These are phyloP conservation scores for Amblyjoppa fuscipennis DNA, from an alignment of 2,888 invertebrate species.

Conservation along the genomic window DNA sequence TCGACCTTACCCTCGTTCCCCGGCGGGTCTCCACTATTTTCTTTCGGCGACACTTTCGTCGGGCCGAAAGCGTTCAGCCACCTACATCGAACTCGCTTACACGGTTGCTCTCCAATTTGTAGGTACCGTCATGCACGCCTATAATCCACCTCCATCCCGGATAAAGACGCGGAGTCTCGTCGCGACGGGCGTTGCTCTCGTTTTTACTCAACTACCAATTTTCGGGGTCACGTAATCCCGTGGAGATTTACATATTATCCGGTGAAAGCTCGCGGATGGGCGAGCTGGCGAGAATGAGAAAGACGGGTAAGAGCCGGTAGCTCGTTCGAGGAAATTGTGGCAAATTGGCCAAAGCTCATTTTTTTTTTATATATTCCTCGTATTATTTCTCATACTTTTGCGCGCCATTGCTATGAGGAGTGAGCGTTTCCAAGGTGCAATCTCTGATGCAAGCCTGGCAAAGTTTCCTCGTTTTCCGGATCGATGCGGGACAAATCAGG, in stretches of 20 bases:
- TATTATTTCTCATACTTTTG: slow-evolving; percentile 8
- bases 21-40: slow-evolving; percentile 43
- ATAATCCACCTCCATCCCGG: slow-evolving; percentile 15
- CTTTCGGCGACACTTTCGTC: slow-evolving; percentile 41
- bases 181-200: slow-evolving; percentile 24
- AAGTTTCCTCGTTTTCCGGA: too few relatives aligned
- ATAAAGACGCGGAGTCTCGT: slow-evolving; percentile 21
- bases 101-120: background rate
- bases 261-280: slow-evolving; percentile 28
- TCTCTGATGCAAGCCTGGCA: too few relatives aligned
- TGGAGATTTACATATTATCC: slow-evolving; percentile 79
- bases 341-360: slow-evolving; percentile 32
- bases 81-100: slow-evolving; percentile 5
- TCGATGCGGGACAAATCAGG: too few relatives aligned
- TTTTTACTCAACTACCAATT: slow-evolving; percentile 75
- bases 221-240: slow-evolving; percentile 76
- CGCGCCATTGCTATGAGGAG: background rate
- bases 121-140: slow-evolving; percentile 8
- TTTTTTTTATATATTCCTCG: background rate
- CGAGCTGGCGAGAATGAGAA: slow-evolving; percentile 11
- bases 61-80: slow-evolving; percentile 10
- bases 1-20: slow-evolving; percentile 46
- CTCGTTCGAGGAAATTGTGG: slow-evolving; percentile 5
- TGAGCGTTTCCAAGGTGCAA: background rate
- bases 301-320: slow-evolving; percentile 30